These are phyloP conservation scores for Brachypteracias leptosomus DNA, from an alignment of 2,113 vertebrate species.

Conservation along the genomic window DNA sequence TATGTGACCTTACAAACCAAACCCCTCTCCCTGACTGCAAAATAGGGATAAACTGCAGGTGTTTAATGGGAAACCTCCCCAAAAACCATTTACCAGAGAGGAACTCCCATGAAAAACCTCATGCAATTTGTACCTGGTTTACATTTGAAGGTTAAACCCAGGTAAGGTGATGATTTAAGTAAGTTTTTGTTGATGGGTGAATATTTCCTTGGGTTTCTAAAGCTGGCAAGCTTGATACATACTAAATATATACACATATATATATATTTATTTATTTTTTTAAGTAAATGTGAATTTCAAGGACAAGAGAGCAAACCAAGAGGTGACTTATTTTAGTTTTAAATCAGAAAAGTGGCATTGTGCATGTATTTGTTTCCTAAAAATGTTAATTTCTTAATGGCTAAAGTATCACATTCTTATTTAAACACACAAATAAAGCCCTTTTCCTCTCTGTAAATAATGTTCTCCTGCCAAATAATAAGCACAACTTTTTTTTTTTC, in stretches of 20 bases:
- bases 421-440: slow-evolving; percentile 4
- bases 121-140: neutral
- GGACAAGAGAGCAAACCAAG: neutral
- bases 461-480: neutral
- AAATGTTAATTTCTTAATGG: neutral
- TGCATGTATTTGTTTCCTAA: neutral
- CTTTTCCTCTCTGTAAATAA: neutral
- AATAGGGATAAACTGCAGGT: neutral
- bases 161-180: neutral
- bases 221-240: neutral
- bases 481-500: neutral
- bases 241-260: neutral
- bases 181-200: neutral
- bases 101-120: neutral
- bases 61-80: neutral
- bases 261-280: neutral
- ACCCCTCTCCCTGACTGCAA: neutral
- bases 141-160: neutral
- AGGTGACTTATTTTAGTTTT: neutral
- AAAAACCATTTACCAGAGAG: neutral
- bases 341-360: neutral
- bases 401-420: neutral
- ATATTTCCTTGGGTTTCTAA: neutral
- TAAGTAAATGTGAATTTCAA: neutral
- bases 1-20: neutral